Evolutionary conservation across 2,888 invertebrate genomes (phyloP).

Genomic region (Rhagium mordax): DNA sequence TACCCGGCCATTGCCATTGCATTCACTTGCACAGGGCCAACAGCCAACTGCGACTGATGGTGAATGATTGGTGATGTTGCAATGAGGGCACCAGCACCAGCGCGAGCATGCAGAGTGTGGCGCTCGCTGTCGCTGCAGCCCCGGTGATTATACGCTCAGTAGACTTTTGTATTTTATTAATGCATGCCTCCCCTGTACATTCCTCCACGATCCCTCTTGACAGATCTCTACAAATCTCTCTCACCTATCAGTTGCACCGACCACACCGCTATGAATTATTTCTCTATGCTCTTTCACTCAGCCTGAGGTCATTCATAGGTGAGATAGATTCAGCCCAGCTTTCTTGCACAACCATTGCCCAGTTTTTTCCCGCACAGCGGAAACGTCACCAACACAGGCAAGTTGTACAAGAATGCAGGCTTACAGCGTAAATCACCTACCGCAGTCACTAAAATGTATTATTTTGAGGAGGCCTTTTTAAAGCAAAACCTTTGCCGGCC

Average conservation of each 20-base stretch:
- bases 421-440: not conserved
- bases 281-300: not conserved
- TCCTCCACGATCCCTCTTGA: not conserved
- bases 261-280: not conserved
- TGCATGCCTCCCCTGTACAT: conserved; percentile 1
- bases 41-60: conserved; percentile 61
- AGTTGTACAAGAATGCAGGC: not conserved
- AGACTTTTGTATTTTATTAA: conserved; percentile 30
- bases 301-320: not conserved
- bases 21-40: conserved; percentile 65
- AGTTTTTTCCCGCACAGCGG: not conserved
- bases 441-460: not conserved
- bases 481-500: not conserved
- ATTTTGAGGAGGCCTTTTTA: not conserved
- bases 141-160: conserved; percentile 52
- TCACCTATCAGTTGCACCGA: not conserved
- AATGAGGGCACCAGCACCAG: conserved; percentile 70
- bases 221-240: conserved; percentile 9
- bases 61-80: conserved; percentile 58
- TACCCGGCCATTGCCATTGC: conserved; percentile 61
- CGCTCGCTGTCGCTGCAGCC: conserved; percentile 62
- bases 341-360: not conserved
- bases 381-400: not conserved
- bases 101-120: conserved; percentile 65
- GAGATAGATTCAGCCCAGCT: not conserved